Evolutionary conservation across 64 coral and sea anemone species (phyloP).

Genomic region (Montipora capricornis): DNA sequence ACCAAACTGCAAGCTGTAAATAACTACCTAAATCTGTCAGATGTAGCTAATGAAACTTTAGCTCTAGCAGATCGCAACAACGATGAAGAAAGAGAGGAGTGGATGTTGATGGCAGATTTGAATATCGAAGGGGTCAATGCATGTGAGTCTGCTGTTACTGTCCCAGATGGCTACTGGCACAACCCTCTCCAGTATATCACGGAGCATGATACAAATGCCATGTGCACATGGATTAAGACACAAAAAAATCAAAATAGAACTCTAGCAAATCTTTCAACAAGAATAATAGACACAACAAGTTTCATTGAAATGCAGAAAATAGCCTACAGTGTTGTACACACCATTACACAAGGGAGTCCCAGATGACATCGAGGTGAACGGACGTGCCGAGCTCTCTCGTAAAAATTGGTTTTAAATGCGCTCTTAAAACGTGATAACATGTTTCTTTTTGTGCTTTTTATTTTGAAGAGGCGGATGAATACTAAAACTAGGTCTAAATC

Average conservation of each 20-base stretch:
- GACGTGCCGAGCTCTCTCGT: constrained; percentile 20
- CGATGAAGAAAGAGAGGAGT: not conserved
- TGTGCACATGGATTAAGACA: constrained; percentile 2
- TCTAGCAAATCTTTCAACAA: not conserved
- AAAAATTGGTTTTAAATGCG: not conserved
- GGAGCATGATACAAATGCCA: not conserved
- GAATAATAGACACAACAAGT: not conserved
- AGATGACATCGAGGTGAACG: constrained; percentile 14
- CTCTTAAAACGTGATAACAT: constrained; percentile 4
- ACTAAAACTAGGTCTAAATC: not conserved
- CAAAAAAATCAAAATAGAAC: not conserved
- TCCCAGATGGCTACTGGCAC: not conserved
- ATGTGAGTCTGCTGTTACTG: not conserved
- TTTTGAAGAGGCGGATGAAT: not conserved
- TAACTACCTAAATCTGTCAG: too few relatives aligned
- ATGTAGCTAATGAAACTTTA: too few relatives aligned
- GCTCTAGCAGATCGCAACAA: not conserved
- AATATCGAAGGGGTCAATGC: not conserved
- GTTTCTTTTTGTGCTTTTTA: not conserved
- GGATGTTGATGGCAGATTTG: not conserved
- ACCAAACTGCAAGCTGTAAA: too few relatives aligned
- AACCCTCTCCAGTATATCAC: not conserved
- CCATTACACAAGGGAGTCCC: too few relatives aligned
- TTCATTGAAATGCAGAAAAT: constrained; percentile 23
- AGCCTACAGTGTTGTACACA: too few relatives aligned